phyloP scores from a whole-genome alignment of 2,113 vertebrate species.

The Odobenus rosmarus region DNA sequence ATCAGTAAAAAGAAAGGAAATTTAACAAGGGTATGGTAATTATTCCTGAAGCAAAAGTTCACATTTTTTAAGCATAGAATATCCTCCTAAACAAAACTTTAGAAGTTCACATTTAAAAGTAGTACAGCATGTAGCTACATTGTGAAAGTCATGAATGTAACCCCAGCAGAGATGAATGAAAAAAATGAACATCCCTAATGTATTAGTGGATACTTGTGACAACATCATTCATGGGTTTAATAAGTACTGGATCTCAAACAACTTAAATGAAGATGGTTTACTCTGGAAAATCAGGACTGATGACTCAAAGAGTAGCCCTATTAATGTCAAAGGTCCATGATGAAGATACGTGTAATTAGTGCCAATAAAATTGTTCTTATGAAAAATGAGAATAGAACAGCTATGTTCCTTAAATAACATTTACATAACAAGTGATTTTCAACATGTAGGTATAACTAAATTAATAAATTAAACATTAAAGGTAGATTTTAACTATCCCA shows the following conservation, averaged over 20 bases:
- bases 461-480: neutral
- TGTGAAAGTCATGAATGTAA: neutral
- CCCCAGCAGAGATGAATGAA: neutral
- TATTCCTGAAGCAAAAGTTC: neutral
- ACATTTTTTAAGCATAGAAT: neutral
- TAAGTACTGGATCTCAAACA: neutral
- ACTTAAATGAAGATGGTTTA: neutral
- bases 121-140: neutral
- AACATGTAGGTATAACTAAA: neutral
- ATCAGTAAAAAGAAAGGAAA: constrained; percentile 11
- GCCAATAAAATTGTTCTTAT: constrained; percentile 5
- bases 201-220: neutral
- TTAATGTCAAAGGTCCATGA: neutral
- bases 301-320: neutral
- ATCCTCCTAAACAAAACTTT: neutral
- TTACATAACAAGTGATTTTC: neutral
- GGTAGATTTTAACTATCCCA: neutral
- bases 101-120: neutral
- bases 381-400: neutral
- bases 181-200: neutral
- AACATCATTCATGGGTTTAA: neutral
- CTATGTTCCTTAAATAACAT: neutral
- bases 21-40: neutral
- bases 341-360: neutral
- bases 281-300: neutral